These are phyloP conservation scores for Synanthedon formicaeformis DNA, from an alignment of 2,888 invertebrate genomes.

Conservation along the genomic window DNA sequence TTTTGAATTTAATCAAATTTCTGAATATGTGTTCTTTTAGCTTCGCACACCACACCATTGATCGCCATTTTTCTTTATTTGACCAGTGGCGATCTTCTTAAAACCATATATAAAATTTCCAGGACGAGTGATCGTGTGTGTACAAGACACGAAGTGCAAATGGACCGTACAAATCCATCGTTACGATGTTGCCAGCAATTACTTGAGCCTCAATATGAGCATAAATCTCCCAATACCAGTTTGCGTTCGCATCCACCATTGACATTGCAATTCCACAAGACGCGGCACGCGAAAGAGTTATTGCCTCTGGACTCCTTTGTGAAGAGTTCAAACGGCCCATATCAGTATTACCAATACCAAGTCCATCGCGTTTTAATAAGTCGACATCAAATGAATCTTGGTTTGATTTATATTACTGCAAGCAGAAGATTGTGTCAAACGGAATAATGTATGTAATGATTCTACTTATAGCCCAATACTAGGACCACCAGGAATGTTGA, in stretches of 20 bases:
- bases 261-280: constrained; percentile 21
- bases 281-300: constrained; percentile 17
- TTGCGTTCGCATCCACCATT: constrained; percentile 19
- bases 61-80: too few species aligned
- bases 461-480: too few species aligned
- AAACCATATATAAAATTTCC: too few species aligned
- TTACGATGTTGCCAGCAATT: constrained; percentile 5
- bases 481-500: too few species aligned
- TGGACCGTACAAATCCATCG: background rate
- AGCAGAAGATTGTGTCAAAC: too few species aligned
- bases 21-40: too few species aligned
- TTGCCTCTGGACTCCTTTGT: constrained; percentile 6
- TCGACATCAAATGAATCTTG: background rate
- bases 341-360: background rate
- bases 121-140: too few species aligned
- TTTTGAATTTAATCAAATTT: too few species aligned
- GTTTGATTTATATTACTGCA: too few species aligned
- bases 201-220: constrained; percentile 10
- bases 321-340: background rate
- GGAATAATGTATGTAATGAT: too few species aligned
- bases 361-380: background rate
- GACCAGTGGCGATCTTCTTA: too few species aligned
- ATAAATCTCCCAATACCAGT: constrained; percentile 9
- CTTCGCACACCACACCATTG: too few species aligned
- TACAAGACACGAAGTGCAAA: background rate